Evolutionary conservation across 2,797 vertebrate genomes (phyloP).

Genomic region (Numenius phaeopus): DNA sequence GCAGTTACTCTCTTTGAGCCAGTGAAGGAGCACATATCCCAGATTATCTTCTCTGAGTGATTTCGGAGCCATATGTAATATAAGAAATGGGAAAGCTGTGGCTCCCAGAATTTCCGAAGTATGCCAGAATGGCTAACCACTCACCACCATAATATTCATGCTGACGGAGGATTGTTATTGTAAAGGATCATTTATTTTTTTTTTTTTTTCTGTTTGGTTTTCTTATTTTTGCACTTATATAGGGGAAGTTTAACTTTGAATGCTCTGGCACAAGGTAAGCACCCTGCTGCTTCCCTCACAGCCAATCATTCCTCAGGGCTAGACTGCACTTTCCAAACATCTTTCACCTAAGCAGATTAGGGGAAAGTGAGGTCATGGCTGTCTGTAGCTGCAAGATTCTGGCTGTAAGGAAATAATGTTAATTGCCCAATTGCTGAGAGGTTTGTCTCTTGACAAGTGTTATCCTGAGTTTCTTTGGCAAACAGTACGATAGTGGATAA

Average conservation of each 20-base stretch:
- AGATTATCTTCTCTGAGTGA: neutral
- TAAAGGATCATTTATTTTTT: neutral
- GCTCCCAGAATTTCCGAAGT: neutral
- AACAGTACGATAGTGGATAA: neutral
- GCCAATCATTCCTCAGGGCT: neutral
- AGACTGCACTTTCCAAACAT: neutral
- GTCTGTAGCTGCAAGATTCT: neutral
- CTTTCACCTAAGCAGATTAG: neutral
- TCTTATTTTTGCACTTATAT: neutral
- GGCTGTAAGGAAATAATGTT: neutral
- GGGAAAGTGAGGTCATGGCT: neutral
- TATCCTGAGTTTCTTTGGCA: neutral
- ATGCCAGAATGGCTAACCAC: neutral
- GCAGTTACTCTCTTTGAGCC: neutral
- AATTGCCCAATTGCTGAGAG: neutral
- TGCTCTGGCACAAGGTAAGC: neutral
- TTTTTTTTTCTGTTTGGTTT: neutral
- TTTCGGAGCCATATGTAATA: neutral
- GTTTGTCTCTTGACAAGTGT: neutral
- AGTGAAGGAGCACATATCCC: neutral
- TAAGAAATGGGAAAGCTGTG: neutral
- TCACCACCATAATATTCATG: neutral
- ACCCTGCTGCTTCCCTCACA: neutral
- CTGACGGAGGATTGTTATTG: neutral
- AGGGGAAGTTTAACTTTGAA: neutral